Evolutionary conservation across 2,888 invertebrate species (phyloP).

Genomic region (Melieria omissa): DNA sequence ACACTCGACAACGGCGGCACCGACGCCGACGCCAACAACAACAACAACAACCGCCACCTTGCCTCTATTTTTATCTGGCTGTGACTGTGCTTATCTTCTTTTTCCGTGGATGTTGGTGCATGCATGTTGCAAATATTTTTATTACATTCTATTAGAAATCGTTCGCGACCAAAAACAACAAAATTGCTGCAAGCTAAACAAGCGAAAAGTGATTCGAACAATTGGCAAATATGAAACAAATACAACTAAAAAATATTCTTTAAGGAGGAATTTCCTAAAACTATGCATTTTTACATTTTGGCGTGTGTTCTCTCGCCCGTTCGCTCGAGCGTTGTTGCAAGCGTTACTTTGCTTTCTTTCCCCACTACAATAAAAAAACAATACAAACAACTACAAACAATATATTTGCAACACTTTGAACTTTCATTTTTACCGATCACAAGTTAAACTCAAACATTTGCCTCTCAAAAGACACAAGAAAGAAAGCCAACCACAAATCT

Average conservation of each 20-base stretch:
- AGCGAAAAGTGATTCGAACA: not conserved
- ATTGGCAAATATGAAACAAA: not conserved
- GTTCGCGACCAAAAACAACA: conserved; percentile 26
- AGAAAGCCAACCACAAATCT: conserved; percentile 23
- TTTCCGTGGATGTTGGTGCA: conserved; percentile 39
- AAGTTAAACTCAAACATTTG: not conserved
- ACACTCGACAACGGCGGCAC: conserved; percentile 1
- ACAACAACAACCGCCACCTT: too few species aligned
- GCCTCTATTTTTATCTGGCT: too few species aligned
- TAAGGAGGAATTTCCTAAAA: not conserved
- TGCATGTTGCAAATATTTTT: conserved; percentile 24
- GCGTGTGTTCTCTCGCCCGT: too few species aligned
- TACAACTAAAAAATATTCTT: not conserved
- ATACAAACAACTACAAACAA: conserved; percentile 42
- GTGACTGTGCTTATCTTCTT: conserved; percentile 8
- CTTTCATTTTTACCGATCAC: conserved; percentile 49
- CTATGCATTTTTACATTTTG: not conserved
- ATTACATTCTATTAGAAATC: conserved; percentile 9
- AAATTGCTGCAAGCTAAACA: not conserved
- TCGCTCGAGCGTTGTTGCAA: not conserved
- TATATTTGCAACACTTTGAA: conserved; percentile 55
- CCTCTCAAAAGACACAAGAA: conserved; percentile 31
- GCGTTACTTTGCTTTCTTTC: not conserved
- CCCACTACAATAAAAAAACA: conserved; percentile 6
- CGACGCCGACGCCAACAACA: too few species aligned